Conservation (phyloP, 2,113 vertebrate species). For the Oncorhynchus gorbuscha region DNA sequence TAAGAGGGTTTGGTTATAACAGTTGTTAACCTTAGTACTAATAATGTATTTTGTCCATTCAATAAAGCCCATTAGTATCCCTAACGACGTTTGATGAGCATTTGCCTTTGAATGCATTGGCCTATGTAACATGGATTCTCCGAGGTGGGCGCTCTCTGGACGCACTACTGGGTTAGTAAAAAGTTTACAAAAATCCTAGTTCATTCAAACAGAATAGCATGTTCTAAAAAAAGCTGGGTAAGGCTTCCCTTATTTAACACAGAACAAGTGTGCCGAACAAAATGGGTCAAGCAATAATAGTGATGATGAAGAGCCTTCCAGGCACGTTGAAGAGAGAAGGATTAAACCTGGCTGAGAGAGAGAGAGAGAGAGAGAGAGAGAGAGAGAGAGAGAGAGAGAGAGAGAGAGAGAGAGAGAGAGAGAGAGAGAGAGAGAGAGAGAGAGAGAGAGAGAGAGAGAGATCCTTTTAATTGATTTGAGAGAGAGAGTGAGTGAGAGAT, state of each 20-base stretch:
- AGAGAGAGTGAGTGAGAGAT: slow-evolving; percentile 21
- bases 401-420: background rate
- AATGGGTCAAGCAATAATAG: slow-evolving; percentile 34
- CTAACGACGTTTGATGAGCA: slow-evolving; percentile 45
- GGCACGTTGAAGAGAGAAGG: slow-evolving; percentile 4
- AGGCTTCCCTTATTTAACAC: slow-evolving; percentile 3
- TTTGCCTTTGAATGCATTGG: slow-evolving; percentile 46
- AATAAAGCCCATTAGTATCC: slow-evolving; percentile 17
- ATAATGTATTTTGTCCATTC: slow-evolving; percentile 54
- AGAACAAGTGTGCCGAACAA: slow-evolving; percentile 44
- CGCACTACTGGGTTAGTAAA: background rate
- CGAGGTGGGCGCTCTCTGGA: background rate
- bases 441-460: slow-evolving; percentile 1
- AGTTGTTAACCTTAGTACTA: slow-evolving; percentile 35
- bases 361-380: background rate
- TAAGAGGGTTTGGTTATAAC: slow-evolving; percentile 17
- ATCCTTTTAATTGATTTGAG: background rate
- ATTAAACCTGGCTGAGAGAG: background rate
- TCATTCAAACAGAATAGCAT: background rate
- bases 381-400: slow-evolving; percentile 28
- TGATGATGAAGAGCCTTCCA: slow-evolving; percentile 19
- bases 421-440: slow-evolving; percentile 5
- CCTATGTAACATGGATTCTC: slow-evolving; percentile 32
- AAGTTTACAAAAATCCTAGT: slow-evolving; percentile 9
- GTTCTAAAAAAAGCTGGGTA: background rate